Evolutionary conservation across 2,888 invertebrate genomes (phyloP).

Genomic region (Aromia moschata): DNA sequence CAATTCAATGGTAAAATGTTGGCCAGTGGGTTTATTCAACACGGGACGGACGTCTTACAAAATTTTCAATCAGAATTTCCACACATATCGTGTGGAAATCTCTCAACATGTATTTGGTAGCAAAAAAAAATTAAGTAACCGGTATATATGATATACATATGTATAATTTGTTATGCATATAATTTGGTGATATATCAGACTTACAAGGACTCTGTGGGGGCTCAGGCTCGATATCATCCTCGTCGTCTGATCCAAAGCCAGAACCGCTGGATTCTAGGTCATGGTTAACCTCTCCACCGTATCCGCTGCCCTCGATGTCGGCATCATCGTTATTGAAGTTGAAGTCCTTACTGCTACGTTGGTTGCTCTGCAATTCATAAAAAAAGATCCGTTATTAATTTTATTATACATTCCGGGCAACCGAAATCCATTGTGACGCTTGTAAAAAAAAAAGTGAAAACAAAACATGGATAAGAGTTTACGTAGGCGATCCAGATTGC

Average conservation of each 20-base stretch:
- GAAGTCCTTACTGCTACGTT: slow-evolving; percentile 45
- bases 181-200: too few relatives aligned
- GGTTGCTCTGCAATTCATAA: slow-evolving; percentile 45
- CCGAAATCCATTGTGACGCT: too few relatives aligned
- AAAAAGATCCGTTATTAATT: slow-evolving; percentile 21
- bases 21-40: too few relatives aligned
- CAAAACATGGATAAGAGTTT: background rate
- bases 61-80: too few relatives aligned
- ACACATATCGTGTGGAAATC: too few relatives aligned
- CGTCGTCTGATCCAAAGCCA: slow-evolving; percentile 87
- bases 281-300: slow-evolving; percentile 74
- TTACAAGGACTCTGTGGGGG: slow-evolving; percentile 31
- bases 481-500: background rate
- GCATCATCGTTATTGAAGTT: slow-evolving; percentile 62
- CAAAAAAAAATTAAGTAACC: too few relatives aligned
- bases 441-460: slow-evolving; percentile 15
- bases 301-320: slow-evolving; percentile 78
- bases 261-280: slow-evolving; percentile 87
- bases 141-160: too few relatives aligned
- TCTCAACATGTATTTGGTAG: too few relatives aligned
- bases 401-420: too few relatives aligned
- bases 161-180: too few relatives aligned
- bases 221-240: slow-evolving; percentile 59
- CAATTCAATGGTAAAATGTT: too few relatives aligned
- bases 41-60: too few relatives aligned